Conservation (phyloP, 2,888 invertebrate genomes). For the Hemistola chrysoprasaria region DNA sequence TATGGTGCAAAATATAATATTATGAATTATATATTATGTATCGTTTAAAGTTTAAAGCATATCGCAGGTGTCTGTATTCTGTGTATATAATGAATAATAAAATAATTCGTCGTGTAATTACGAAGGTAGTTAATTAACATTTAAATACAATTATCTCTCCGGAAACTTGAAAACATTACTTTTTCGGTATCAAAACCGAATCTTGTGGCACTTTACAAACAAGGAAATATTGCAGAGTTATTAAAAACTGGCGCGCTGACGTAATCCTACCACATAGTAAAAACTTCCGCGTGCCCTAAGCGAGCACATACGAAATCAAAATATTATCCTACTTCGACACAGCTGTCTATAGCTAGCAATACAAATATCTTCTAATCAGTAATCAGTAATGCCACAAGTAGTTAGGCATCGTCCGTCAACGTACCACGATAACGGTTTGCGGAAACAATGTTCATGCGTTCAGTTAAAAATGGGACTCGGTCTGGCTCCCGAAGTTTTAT, state of each 20-base stretch:
- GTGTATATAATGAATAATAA: too few relatives aligned
- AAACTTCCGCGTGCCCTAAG: slow-evolving; percentile 75
- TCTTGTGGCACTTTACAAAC: slow-evolving; percentile 57
- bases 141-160: slow-evolving; percentile 14
- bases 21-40: too few relatives aligned
- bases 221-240: slow-evolving; percentile 75
- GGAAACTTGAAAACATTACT: slow-evolving; percentile 29
- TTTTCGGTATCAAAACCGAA: slow-evolving; percentile 37
- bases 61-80: too few relatives aligned
- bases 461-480: slow-evolving; percentile 74
- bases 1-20: too few relatives aligned
- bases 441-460: slow-evolving; percentile 61
- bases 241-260: slow-evolving; percentile 78
- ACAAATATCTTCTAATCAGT: slow-evolving; percentile 6
- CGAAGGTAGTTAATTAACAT: slow-evolving; percentile 1
- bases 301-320: slow-evolving; percentile 40
- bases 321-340: slow-evolving; percentile 39
- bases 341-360: slow-evolving; percentile 22
- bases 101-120: too few relatives aligned
- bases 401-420: slow-evolving; percentile 42
- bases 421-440: slow-evolving; percentile 64
- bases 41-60: too few relatives aligned
- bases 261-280: slow-evolving; percentile 64
- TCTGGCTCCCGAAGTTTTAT: slow-evolving; percentile 77
- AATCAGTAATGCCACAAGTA: slow-evolving; percentile 37